A percentile compares a stretch with the other conserved stretches of the same genome.
phyloP scores from a whole-genome alignment of 2,888 invertebrate species.

The Drosophila rellima region DNA sequence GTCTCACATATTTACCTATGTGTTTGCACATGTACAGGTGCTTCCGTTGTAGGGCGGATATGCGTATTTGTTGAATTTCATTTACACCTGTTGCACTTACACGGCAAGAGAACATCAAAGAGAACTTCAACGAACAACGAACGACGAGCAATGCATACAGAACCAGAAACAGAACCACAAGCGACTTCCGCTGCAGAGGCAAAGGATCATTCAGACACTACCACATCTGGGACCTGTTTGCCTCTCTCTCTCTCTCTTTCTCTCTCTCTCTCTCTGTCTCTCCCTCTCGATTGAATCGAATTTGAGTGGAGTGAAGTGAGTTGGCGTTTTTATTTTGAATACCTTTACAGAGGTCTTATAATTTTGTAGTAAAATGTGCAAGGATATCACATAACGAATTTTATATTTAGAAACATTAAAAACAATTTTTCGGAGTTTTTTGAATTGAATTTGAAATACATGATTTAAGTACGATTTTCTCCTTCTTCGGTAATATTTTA shows the following conservation, averaged over 20 bases:
- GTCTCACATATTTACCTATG: neutral
- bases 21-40: slow-evolving; percentile 43
- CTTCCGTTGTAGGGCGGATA: slow-evolving; percentile 67
- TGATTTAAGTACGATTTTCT: no score
- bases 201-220: slow-evolving; percentile 28
- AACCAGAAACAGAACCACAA: slow-evolving; percentile 57
- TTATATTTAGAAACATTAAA: no score
- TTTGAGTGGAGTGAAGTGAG: slow-evolving; percentile 29
- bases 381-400: no score
- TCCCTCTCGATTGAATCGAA: slow-evolving; percentile 1
- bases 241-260: no score
- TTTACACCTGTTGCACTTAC: slow-evolving; percentile 76
- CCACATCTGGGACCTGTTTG: slow-evolving; percentile 50
- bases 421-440: no score
- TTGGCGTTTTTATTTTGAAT: slow-evolving; percentile 39
- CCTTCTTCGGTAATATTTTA: no score
- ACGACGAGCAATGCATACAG: slow-evolving; percentile 54
- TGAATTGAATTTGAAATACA: no score
- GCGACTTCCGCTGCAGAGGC: slow-evolving; percentile 69
- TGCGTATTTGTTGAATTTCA: slow-evolving; percentile 79
- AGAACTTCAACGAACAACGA: neutral
- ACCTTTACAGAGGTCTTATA: neutral
- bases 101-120: slow-evolving; percentile 51
- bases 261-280: no score
- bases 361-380: neutral